Evolutionary conservation across 2,797 vertebrate species (phyloP), one percentile per base, ranked within the genome.

Genomic region (Protonibea diacanthus): DNA sequence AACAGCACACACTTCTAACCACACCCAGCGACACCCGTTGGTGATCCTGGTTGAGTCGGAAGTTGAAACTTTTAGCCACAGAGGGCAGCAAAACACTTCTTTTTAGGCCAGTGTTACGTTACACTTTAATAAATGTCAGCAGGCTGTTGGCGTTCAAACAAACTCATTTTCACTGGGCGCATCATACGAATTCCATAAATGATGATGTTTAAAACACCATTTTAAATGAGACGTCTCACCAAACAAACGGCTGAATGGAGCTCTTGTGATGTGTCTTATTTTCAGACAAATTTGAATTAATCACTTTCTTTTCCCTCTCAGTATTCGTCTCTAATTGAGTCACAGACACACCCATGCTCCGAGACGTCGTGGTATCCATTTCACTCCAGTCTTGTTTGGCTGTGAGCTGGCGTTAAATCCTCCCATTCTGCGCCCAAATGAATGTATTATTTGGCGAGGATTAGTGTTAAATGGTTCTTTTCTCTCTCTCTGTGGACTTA

Each of bases 381-480:
- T 64, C 83, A 82, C 73, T 84, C 0, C 62, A 64, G 76, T 89
- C 78, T 86, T 67, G 59, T 80, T 74, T 82, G 86, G 73, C 76
- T 82, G 73, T 89, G 89, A 91, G 89, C 88, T 88, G 88, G 80
- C 79, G 80, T 86, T 87, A 86, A 90, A 90, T 88, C 86, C 91
- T 85, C 78, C 86, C 71, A 89, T 87, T 91, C 87, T 82, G 76
- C 80, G 72, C 78, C 76, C 82, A 88, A 84, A 87, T 80, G 73
- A 85, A 88, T 82, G 75, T 69, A 82, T 88, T 87, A 81, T 88
- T 91, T 84, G 83, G 33, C 58, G 80, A 81, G 90, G 90, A 92
- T 93, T 90, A 93, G 88, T 69, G 82, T 88, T 85, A 88, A 92
- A 91, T 82, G 76, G 81, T 63, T 90, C 79, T 85, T 89, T 86